phyloP scores from a whole-genome alignment of 2,888 invertebrate species.

The Drosophila melanocephala region DNA sequence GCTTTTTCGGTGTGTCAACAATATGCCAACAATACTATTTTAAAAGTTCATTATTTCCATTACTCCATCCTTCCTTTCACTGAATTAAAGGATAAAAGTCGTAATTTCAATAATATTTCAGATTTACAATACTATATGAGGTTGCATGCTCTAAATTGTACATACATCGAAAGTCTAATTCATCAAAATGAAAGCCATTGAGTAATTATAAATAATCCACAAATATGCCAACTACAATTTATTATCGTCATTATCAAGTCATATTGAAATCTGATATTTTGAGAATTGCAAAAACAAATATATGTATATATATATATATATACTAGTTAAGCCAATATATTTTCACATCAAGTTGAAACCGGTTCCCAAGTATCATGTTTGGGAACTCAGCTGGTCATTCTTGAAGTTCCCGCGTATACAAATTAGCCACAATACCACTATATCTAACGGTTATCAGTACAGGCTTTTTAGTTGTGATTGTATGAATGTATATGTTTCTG shows the following conservation, averaged over 20 bases:
- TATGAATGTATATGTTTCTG: neutral
- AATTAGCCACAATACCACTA: neutral
- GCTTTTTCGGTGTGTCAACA: neutral
- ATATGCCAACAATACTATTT: neutral
- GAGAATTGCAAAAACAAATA: neutral
- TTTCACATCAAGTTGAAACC: neutral
- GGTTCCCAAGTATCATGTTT: slow-evolving; percentile 27
- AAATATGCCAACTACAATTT: neutral
- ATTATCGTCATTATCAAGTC: neutral
- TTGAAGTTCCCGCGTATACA: slow-evolving; percentile 1
- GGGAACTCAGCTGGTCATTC: slow-evolving; percentile 18
- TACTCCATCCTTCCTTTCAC: neutral
- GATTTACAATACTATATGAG: neutral
- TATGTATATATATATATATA: neutral
- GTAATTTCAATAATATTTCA: neutral
- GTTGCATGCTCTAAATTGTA: neutral
- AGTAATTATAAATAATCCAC: neutral
- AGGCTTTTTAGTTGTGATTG: neutral
- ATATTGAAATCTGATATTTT: neutral
- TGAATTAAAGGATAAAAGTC: no score
- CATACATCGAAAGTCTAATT: neutral
- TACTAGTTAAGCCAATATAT: neutral
- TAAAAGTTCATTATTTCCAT: neutral
- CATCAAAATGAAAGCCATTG: neutral
- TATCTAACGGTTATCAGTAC: slow-evolving; percentile 30